Evolutionary conservation across 1,140 invertebrate genomes (phyloP).

Genomic region (Listronotus oregonensis): DNA sequence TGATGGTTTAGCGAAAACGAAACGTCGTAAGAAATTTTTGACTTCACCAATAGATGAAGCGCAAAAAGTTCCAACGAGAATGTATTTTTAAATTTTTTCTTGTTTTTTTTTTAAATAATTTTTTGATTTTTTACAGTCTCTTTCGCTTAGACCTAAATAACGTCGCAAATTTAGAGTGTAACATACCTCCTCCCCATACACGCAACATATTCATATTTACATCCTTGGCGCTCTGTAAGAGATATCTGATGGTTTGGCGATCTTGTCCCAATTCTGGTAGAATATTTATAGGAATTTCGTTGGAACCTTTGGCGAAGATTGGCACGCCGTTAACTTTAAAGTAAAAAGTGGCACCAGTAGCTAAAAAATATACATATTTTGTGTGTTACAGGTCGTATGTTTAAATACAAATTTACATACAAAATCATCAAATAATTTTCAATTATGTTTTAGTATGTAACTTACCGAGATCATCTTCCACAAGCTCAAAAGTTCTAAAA

Average conservation of each 20-base stretch:
- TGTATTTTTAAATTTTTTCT: no score
- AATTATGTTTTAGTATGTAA: not conserved
- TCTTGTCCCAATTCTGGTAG: conserved; percentile 77
- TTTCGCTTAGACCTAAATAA: no score
- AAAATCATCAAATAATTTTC: no score
- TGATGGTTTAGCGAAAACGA: no score
- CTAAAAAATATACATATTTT: conserved; percentile 31
- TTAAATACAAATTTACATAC: no score
- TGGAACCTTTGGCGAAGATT: conserved; percentile 96
- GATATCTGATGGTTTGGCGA: conserved; percentile 48
- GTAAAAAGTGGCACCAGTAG: conserved; percentile 80
- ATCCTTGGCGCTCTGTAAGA: conserved; percentile 75
- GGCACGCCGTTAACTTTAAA: conserved; percentile 85
- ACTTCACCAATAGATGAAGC: no score
- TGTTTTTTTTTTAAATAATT: no score
- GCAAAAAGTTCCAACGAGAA: no score
- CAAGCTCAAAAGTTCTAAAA: conserved; percentile 83
- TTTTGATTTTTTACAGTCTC: no score
- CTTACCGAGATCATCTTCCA: conserved; percentile 63
- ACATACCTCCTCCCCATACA: conserved; percentile 86
- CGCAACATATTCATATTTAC: conserved; percentile 93
- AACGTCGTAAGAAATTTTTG: no score
- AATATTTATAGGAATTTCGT: conserved; percentile 91
- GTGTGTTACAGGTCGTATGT: no score
- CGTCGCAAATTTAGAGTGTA: no score